These are phyloP conservation scores for Dicyrtoma fusca DNA, from an alignment of 2,888 invertebrate genomes.

Conservation along the genomic window DNA sequence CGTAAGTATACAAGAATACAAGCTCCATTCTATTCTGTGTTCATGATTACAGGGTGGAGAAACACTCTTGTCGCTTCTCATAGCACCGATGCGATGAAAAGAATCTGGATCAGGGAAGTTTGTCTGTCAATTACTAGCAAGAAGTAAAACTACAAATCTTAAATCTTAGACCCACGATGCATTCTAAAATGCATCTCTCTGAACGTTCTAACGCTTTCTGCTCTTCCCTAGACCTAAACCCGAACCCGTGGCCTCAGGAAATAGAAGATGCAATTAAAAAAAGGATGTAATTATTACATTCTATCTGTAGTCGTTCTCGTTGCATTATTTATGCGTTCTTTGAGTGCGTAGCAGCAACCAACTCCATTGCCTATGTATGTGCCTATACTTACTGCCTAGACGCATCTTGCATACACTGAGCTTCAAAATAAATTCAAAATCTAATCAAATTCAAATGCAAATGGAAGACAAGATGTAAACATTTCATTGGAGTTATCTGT, in stretches of 20 bases:
- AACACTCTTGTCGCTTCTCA: constrained; percentile 29
- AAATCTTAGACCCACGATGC: not conserved
- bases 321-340: no score
- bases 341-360: no score
- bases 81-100: constrained; percentile 38
- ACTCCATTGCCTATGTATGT: no score
- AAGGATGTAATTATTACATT: no score
- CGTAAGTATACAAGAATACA: no score
- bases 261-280: no score
- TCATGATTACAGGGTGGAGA: constrained; percentile 45
- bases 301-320: no score
- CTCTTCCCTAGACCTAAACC: no score
- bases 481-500: not conserved
- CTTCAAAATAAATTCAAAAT: not conserved
- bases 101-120: not conserved
- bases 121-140: constrained; percentile 32
- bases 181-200: not conserved
- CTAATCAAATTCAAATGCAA: not conserved
- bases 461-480: not conserved
- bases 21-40: not conserved
- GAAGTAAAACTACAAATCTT: not conserved
- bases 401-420: not conserved
- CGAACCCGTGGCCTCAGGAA: no score
- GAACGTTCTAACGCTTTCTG: no score
- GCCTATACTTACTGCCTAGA: not conserved